These are phyloP conservation scores for Micromussa lordhowensis DNA, from an alignment of 92 coral and sea anemone genomes.

Conservation along the genomic window DNA sequence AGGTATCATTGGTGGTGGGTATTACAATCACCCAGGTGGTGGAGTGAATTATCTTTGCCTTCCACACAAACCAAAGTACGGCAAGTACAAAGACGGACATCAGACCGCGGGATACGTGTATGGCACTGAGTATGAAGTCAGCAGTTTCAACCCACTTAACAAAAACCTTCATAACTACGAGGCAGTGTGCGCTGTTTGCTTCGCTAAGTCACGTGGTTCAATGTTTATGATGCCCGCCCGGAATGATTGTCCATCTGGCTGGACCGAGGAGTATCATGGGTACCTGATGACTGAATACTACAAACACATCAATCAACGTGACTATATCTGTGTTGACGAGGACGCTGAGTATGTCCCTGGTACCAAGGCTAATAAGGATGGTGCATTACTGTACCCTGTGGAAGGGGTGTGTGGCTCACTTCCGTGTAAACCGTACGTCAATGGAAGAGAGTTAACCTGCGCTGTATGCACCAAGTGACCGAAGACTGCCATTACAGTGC, in stretches of 20 bases:
- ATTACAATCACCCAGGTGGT: constrained; percentile 48
- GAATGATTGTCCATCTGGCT: constrained; percentile 76
- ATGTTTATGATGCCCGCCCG: constrained; percentile 74
- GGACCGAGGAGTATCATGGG: constrained; percentile 83
- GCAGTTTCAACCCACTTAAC: constrained; percentile 27
- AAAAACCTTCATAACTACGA: constrained; percentile 58
- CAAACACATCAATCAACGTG: constrained; percentile 48
- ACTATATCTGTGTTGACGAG: constrained; percentile 72
- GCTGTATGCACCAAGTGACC: constrained; percentile 73
- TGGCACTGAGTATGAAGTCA: constrained; percentile 70
- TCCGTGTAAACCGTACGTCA: constrained; percentile 70
- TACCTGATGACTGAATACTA: constrained; percentile 72
- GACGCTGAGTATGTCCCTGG: constrained; percentile 62
- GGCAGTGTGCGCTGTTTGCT: constrained; percentile 75
- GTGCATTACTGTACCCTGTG: constrained; percentile 70
- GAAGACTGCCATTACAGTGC: background rate
- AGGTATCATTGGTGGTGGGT: background rate
- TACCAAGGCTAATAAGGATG: constrained; percentile 37
- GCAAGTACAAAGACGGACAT: constrained; percentile 40
- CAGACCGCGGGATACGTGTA: constrained; percentile 45
- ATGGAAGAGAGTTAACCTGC: constrained; percentile 70
- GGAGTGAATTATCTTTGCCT: constrained; percentile 71
- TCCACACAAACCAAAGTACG: constrained; percentile 63
- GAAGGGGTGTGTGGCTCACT: constrained; percentile 71
- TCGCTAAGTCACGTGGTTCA: constrained; percentile 67